A percentile compares a stretch with the other conserved stretches of the same genome.
phyloP scores from a whole-genome alignment of 2,888 invertebrate species.

The Rambutsinella grinnellia region DNA sequence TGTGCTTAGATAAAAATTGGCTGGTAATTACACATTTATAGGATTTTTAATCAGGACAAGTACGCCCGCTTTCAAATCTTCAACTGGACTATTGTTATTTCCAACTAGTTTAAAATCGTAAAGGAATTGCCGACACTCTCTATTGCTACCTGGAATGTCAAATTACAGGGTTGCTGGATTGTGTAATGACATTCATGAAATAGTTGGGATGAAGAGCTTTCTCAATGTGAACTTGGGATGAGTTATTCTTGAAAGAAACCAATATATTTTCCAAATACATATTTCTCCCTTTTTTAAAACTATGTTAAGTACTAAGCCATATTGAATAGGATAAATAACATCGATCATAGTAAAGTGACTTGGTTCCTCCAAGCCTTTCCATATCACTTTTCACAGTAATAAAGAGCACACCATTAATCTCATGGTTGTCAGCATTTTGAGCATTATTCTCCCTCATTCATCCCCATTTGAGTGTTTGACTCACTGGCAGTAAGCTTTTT shows the following conservation, averaged over 20 bases:
- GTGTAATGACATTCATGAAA: too few relatives aligned
- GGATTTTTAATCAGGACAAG: background rate
- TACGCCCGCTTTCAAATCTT: background rate
- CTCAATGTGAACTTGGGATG: too few relatives aligned
- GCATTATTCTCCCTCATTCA: constrained; percentile 23
- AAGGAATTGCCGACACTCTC: too few relatives aligned
- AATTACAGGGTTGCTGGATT: too few relatives aligned
- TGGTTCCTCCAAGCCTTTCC: constrained; percentile 35
- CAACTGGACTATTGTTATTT: too few relatives aligned
- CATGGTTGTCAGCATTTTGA: constrained; percentile 46
- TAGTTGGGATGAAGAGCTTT: too few relatives aligned
- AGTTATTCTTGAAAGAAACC: too few relatives aligned
- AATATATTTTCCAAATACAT: too few relatives aligned
- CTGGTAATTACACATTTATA: constrained; percentile 31
- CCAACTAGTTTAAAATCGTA: too few relatives aligned
- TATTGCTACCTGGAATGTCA: too few relatives aligned
- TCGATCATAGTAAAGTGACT: constrained; percentile 50
- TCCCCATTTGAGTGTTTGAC: background rate
- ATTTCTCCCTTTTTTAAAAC: too few relatives aligned
- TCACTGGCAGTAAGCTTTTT: background rate
- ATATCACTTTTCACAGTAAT: constrained; percentile 52
- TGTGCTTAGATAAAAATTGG: constrained; percentile 23
- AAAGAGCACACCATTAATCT: constrained; percentile 50
- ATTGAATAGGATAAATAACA: constrained; percentile 36
- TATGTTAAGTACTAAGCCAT: too few relatives aligned